Percentiles rank a stretch among this genome's conserved stretches.
Conservation (phyloP, 2,888 invertebrate genomes). For the Dynastes hyllus region DNA sequence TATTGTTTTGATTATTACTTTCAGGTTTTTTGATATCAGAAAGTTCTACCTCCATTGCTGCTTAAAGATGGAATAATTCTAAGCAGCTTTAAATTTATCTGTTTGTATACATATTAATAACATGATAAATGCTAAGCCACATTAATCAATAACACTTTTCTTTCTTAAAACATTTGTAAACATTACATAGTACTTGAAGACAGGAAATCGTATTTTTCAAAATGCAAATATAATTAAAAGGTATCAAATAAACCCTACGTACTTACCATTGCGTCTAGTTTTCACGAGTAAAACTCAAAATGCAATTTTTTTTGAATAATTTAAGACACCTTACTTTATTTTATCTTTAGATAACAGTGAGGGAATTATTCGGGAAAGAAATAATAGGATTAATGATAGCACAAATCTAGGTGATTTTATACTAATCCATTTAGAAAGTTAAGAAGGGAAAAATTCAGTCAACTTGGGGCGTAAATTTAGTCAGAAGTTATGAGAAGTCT, state of each 20-base stretch:
- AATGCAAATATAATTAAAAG: neutral
- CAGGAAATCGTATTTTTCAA: neutral
- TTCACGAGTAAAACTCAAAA: neutral
- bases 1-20: neutral
- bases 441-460: neutral
- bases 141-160: neutral
- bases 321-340: constrained; percentile 18
- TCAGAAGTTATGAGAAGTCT: too few relatives aligned
- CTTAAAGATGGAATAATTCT: neutral
- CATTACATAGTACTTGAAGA: neutral
- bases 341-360: constrained; percentile 17
- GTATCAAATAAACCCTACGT: neutral
- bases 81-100: constrained; percentile 5
- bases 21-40: constrained; percentile 4
- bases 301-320: constrained; percentile 16
- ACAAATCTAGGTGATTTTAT: neutral
- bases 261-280: constrained; percentile 30
- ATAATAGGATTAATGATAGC: constrained; percentile 22
- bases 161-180: neutral
- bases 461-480: neutral
- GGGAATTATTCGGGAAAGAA: neutral
- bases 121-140: constrained; percentile 8
- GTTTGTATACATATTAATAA: neutral
- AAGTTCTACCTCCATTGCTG: constrained; percentile 24
- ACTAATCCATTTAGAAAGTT: neutral